Evolutionary conservation across 1,140 invertebrate genomes (phyloP), one percentile per base, ranked within the genome.

Genomic region (Lepidurus arcticus): DNA sequence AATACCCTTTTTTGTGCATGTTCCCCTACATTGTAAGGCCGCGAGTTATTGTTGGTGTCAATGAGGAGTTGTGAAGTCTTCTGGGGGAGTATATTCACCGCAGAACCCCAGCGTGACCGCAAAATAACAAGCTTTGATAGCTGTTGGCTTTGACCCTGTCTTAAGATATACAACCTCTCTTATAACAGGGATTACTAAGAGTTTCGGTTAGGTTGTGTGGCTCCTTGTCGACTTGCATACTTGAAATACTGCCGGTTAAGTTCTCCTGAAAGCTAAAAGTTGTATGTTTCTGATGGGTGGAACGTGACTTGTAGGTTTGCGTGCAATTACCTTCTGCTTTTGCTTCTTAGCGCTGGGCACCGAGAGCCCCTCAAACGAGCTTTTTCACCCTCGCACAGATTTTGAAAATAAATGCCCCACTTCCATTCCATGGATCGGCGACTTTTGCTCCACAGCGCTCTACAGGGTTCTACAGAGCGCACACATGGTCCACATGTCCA

Each of bases 81-180:
- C 21, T 65, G 53, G 53, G 47, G 53, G 53, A 65, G 53, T 34
- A 21, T 65, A 16, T 65, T 4, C 53, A 65, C 53, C 13, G 1
- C 34, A 34, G 34, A 47, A 65, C 16, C 53, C 13, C 53, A 65
- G 53, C n/a, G 53, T 65, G 53, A 65, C 9, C 53, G 3, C 53
- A 65, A 65, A 65, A 65, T 65, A 65, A 65, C 53, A 65, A 65
- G 53, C 53, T 65, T 65, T 65, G 53, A 65, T 65, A 5, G 53
- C 53, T 21, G 53, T 65, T 65, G 53, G 53, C 53, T 65, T 34
- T 2, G n/a, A n/a, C 53, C 53, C 21, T 65, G n/a, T 65, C n/a
- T 65, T 65, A 7, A 65, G 53, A 65, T 65, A 65, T 65, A 65
- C 21, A 16, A 65, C 53, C 53, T 9, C 53, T 65, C 16, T 34